Conservation (phyloP, 1,140 invertebrate genomes). For the Xylocopa sonorina region DNA sequence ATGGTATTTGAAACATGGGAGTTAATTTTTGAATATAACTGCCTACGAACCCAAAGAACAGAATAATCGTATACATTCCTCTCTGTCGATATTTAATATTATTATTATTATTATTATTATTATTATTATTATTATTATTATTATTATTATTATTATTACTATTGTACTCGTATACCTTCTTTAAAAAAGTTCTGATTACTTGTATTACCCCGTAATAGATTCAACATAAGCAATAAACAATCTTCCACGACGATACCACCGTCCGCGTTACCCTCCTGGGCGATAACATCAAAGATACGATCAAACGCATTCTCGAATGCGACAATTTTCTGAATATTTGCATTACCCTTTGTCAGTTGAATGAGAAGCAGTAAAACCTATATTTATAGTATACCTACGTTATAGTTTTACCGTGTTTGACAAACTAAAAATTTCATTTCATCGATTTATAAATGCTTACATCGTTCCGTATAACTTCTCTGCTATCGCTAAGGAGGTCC, state of each 20-base stretch:
- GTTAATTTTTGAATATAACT: slow-evolving; percentile 95
- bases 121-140: no score
- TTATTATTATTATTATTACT: neutral
- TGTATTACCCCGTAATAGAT: slow-evolving; percentile 96
- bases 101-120: no score
- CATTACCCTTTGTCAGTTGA: slow-evolving; percentile 96
- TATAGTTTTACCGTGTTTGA: neutral
- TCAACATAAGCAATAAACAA: slow-evolving; percentile 96
- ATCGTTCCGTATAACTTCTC: slow-evolving; percentile 98
- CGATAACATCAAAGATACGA: slow-evolving; percentile 95
- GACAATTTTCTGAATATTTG: slow-evolving; percentile 99
- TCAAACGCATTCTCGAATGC: slow-evolving; percentile 99
- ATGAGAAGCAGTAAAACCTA: slow-evolving; percentile 94
- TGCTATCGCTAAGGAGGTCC: slow-evolving; percentile 95
- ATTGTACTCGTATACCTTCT: slow-evolving; percentile 87
- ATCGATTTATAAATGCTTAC: slow-evolving; percentile 80
- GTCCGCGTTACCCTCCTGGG: slow-evolving; percentile 95
- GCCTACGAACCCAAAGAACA: slow-evolving; percentile 82
- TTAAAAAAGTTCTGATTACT: slow-evolving; percentile 99
- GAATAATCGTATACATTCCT: no score
- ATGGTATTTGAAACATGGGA: slow-evolving; percentile 92
- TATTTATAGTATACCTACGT: slow-evolving; percentile 37
- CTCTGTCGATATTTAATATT: no score
- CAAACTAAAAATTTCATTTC: slow-evolving; percentile 1
- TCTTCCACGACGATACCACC: slow-evolving; percentile 99